Percentiles rank a stretch among this genome's conserved stretches.
These are phyloP conservation scores for Agelas oroides DNA, from an alignment of 37 sponge, comb jelly and placozoan species.

Conservation along the genomic window DNA sequence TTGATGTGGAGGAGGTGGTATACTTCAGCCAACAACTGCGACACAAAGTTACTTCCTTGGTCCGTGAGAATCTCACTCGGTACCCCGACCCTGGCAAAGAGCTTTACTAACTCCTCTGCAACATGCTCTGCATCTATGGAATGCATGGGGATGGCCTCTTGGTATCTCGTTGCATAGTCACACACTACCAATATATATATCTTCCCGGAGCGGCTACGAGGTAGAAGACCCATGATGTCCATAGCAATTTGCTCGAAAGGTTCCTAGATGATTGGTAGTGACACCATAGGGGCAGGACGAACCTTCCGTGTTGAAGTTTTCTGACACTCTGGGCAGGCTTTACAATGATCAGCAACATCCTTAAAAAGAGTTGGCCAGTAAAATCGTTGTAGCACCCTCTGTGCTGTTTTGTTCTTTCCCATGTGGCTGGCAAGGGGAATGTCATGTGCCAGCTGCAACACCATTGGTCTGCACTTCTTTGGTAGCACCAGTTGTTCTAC, in stretches of 20 bases:
- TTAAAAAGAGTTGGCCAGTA: slow-evolving; percentile 16
- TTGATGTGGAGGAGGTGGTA: neutral
- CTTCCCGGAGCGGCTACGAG: slow-evolving; percentile 22
- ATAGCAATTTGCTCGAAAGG: slow-evolving; percentile 21
- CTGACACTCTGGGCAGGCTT: slow-evolving; percentile 14
- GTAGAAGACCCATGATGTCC: slow-evolving; percentile 37
- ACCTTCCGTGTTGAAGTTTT: neutral
- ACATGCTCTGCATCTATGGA: neutral
- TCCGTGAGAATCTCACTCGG: slow-evolving; percentile 5
- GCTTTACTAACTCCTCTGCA: neutral
- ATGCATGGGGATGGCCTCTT: slow-evolving; percentile 14
- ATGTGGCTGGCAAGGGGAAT: slow-evolving; percentile 29
- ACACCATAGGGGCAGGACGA: slow-evolving; percentile 2
- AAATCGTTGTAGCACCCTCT: slow-evolving; percentile 11
- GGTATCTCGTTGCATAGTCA: slow-evolving; percentile 37
- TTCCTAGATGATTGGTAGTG: slow-evolving; percentile 9
- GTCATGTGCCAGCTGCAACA: slow-evolving; percentile 10
- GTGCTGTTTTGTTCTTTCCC: slow-evolving; percentile 25
- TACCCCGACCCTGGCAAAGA: slow-evolving; percentile 7
- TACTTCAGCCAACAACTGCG: neutral
- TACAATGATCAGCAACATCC: slow-evolving; percentile 11
- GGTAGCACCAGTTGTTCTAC: slow-evolving; percentile 29
- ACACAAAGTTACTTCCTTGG: slow-evolving; percentile 19
- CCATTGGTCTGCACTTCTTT: neutral
- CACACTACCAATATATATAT: slow-evolving; percentile 7